phyloP scores from a whole-genome alignment of 2,797 vertebrate species.

The Epinephelus coioides region DNA sequence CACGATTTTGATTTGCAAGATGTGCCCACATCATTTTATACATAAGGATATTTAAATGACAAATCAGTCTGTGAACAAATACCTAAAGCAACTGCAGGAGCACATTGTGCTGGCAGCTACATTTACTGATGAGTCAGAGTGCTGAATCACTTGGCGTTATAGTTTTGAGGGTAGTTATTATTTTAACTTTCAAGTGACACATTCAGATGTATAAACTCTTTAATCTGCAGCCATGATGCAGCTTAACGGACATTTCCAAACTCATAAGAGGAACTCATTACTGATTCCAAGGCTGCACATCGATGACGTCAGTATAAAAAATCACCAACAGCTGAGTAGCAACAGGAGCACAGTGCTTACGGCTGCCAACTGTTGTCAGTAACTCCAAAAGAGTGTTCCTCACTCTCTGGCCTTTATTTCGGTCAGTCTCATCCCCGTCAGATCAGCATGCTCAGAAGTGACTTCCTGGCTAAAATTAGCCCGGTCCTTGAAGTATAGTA shows the following conservation, averaged over 20 bases:
- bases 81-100: too few species aligned
- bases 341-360: neutral
- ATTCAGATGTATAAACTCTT: neutral
- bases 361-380: neutral
- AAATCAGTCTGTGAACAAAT: too few species aligned
- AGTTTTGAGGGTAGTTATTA: neutral
- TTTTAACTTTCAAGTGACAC: neutral
- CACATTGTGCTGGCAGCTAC: too few species aligned
- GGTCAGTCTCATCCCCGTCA: constrained; percentile 28
- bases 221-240: neutral
- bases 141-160: neutral
- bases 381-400: constrained; percentile 12
- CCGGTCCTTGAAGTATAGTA: constrained; percentile 26
- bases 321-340: neutral
- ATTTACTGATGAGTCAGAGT: neutral
- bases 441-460: constrained; percentile 3
- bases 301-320: neutral
- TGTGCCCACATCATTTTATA: too few species aligned
- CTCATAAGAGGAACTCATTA: neutral
- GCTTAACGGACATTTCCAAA: neutral
- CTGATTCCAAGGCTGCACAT: neutral
- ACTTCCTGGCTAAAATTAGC: constrained; percentile 38
- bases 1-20: too few species aligned
- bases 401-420: neutral
- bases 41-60: too few species aligned